Percentiles rank a stretch among this genome's conserved stretches.
phyloP scores from a whole-genome alignment of 2,888 invertebrate genomes.

The Hydropsyche betteni region DNA sequence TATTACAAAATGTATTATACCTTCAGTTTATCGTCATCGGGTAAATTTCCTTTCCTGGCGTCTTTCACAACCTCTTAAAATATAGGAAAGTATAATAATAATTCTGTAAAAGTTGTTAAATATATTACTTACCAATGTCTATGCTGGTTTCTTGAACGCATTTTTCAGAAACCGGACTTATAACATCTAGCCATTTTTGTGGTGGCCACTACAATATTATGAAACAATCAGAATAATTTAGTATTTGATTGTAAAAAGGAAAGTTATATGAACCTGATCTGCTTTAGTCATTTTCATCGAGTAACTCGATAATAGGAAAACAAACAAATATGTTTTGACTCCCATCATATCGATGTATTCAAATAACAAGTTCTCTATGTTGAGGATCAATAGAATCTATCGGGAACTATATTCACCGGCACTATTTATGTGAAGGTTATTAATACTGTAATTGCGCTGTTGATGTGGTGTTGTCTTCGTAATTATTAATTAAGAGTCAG shows the following conservation, averaged over 20 bases:
- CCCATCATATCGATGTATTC: constrained; percentile 7
- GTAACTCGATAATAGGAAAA: neutral
- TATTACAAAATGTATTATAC: constrained; percentile 33
- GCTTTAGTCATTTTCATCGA: neutral
- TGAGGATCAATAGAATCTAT: neutral
- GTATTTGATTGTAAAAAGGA: neutral
- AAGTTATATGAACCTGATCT: neutral
- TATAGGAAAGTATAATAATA: neutral
- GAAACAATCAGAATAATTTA: neutral
- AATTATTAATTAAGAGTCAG: too few relatives aligned
- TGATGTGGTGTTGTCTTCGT: neutral
- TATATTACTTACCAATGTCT: constrained; percentile 33
- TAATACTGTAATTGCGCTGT: neutral
- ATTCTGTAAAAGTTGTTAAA: neutral
- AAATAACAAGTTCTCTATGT: neutral
- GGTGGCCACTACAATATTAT: constrained; percentile 46
- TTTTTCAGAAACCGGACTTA: constrained; percentile 46
- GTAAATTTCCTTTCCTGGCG: constrained; percentile 46
- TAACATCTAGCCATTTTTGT: constrained; percentile 40
- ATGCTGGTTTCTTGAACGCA: constrained; percentile 44
- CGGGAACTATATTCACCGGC: neutral
- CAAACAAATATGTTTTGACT: neutral
- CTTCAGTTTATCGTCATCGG: constrained; percentile 45
- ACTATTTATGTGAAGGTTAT: neutral
- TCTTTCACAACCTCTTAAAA: constrained; percentile 44